These are phyloP conservation scores for Cylindroiulus punctatus DNA, from an alignment of 2,888 invertebrate genomes.

Conservation along the genomic window DNA sequence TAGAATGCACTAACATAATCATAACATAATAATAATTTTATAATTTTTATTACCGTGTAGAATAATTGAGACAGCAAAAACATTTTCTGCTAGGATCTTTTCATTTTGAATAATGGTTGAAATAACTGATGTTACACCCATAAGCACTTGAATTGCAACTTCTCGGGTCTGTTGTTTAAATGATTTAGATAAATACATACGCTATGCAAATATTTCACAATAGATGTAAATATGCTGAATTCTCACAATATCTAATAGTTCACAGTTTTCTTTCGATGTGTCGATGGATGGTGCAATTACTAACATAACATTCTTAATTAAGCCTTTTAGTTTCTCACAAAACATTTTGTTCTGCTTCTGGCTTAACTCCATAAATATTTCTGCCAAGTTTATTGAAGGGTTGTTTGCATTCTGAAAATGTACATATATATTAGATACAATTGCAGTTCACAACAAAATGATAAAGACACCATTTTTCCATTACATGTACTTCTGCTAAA, in stretches of 20 bases:
- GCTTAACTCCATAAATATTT: slow-evolving; percentile 39
- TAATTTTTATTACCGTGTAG: slow-evolving; percentile 51
- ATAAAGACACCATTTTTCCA: too few species aligned
- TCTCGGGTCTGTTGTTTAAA: neutral
- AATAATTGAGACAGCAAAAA: neutral
- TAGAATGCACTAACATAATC: too few species aligned
- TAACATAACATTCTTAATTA: neutral
- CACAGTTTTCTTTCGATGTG: neutral
- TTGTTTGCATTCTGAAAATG: neutral
- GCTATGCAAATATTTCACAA: neutral
- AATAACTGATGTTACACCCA: slow-evolving; percentile 19
- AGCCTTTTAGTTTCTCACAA: neutral
- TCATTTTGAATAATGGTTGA: slow-evolving; percentile 23
- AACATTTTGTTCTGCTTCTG: slow-evolving; percentile 30
- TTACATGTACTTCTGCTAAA: too few species aligned
- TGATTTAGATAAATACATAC: neutral
- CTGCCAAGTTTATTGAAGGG: neutral
- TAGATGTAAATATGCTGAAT: neutral
- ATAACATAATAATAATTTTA: too few species aligned
- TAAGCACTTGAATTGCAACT: slow-evolving; percentile 13
- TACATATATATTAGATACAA: too few species aligned
- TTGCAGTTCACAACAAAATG: too few species aligned
- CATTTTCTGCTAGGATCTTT: neutral
- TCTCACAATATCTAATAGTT: neutral
- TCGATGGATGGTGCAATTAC: neutral